These are phyloP conservation scores for Oreochromis spilurus DNA, from an alignment of 2,113 vertebrate genomes.

Conservation along the genomic window DNA sequence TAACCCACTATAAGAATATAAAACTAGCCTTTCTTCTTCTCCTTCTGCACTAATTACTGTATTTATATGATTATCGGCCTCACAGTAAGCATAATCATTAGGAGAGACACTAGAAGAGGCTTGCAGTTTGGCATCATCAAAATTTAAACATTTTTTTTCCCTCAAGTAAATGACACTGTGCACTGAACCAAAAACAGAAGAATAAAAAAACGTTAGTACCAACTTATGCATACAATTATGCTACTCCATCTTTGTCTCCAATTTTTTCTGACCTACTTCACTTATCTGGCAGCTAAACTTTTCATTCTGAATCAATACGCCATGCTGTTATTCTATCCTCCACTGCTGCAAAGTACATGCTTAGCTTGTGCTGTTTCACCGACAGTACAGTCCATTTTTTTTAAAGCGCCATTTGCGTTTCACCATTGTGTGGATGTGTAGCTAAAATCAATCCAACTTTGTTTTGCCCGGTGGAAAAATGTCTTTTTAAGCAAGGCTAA, in stretches of 20 bases:
- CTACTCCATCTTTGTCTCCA: background rate
- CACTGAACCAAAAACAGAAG: background rate
- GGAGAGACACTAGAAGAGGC: background rate
- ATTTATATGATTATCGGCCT: background rate
- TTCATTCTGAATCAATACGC: background rate
- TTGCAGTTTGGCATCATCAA: background rate
- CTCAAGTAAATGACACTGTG: background rate
- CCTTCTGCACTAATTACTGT: background rate
- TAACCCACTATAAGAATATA: background rate
- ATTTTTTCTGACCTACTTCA: background rate
- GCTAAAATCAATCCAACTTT: background rate
- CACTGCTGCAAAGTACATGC: background rate
- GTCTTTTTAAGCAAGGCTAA: background rate
- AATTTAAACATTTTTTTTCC: background rate
- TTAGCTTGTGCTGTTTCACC: background rate
- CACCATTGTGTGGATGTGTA: background rate
- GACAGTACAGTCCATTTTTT: background rate
- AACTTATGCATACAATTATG: background rate
- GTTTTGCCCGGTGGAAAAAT: background rate
- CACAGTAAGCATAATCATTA: background rate
- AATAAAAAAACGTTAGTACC: background rate
- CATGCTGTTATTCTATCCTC: background rate
- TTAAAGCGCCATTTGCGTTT: background rate
- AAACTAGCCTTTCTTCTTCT: background rate
- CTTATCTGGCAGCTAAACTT: background rate